Evolutionary conservation across 1,140 invertebrate genomes (phyloP).

Genomic region (Cydia amplana): DNA sequence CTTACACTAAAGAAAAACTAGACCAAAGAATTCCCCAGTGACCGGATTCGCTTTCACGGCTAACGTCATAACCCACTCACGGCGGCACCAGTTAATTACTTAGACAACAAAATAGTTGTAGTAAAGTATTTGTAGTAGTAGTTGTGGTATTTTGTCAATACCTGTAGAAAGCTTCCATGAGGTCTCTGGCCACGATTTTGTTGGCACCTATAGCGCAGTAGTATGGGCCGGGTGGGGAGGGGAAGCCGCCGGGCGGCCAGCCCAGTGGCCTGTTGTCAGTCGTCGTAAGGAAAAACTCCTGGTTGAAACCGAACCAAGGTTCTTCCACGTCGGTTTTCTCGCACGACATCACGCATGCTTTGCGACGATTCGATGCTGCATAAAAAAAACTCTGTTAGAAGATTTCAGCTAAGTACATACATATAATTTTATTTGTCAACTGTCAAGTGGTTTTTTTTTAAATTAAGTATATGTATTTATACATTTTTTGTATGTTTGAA

Average conservation of each 20-base stretch:
- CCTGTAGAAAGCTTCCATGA: conserved; percentile 92
- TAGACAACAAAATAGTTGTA: neutral
- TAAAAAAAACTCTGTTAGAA: conserved; percentile 28
- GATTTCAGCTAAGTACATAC: no score
- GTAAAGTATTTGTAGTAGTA: no score
- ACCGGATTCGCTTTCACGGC: no score
- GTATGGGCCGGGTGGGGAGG: conserved; percentile 82
- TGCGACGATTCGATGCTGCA: conserved; percentile 87
- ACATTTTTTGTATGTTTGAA: no score
- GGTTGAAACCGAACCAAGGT: conserved; percentile 97
- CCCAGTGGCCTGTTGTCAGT: conserved; percentile 89
- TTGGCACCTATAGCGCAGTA: conserved; percentile 96
- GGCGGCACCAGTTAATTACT: no score
- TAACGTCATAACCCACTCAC: no score
- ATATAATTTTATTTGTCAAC: no score
- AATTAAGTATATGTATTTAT: no score
- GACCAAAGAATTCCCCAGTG: no score
- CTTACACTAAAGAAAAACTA: no score
- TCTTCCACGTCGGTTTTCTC: conserved; percentile 86
- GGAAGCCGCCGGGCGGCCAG: conserved; percentile 90
- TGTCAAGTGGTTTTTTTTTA: no score
- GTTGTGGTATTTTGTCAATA: conserved; percentile 37
- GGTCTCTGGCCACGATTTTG: conserved; percentile 95
- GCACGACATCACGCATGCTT: conserved; percentile 86
- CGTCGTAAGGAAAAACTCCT: conserved; percentile 91